phyloP scores from a whole-genome alignment of 1,140 invertebrate genomes.

The Drosophila sulfurigaster region DNA sequence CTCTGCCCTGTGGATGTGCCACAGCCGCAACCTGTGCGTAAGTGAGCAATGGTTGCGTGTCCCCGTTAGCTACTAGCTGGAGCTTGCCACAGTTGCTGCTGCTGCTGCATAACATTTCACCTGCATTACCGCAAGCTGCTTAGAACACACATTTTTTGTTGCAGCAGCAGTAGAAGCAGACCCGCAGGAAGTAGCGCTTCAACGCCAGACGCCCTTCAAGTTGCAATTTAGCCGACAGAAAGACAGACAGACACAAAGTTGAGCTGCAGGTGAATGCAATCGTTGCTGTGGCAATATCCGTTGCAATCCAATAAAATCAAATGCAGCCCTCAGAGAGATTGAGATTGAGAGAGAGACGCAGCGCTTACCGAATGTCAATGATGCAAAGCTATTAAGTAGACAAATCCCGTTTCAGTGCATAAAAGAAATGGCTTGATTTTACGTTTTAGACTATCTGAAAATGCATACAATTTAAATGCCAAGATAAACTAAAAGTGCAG shows the following conservation, averaged over 20 bases:
- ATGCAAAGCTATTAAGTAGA: conserved; percentile 20
- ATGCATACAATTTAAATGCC: not conserved
- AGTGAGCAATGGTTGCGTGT: conserved; percentile 22
- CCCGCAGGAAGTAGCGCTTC: conserved; percentile 20
- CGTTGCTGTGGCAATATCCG: conserved; percentile 37
- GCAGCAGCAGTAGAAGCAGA: too few relatives aligned
- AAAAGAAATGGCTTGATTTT: conserved; percentile 3
- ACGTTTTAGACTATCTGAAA: too few relatives aligned
- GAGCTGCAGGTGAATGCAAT: not conserved
- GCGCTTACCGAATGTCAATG: conserved; percentile 38
- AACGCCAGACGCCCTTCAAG: conserved; percentile 26
- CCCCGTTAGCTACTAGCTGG: not conserved
- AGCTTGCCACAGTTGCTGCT: conserved; percentile 8
- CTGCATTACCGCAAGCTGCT: conserved; percentile 40
- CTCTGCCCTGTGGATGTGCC: conserved; percentile 13
- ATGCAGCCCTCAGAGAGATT: conserved; percentile 1
- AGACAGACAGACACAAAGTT: not conserved
- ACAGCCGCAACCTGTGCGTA: not conserved
- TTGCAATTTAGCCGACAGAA: conserved; percentile 20
- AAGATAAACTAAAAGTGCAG: not conserved
- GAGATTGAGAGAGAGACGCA: not conserved
- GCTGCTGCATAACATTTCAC: conserved; percentile 32
- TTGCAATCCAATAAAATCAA: conserved; percentile 37
- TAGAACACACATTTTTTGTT: conserved; percentile 23
- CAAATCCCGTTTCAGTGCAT: conserved; percentile 22